Evolutionary conservation across 2,888 invertebrate species (phyloP).

Genomic region (Odiellus spinosus): DNA sequence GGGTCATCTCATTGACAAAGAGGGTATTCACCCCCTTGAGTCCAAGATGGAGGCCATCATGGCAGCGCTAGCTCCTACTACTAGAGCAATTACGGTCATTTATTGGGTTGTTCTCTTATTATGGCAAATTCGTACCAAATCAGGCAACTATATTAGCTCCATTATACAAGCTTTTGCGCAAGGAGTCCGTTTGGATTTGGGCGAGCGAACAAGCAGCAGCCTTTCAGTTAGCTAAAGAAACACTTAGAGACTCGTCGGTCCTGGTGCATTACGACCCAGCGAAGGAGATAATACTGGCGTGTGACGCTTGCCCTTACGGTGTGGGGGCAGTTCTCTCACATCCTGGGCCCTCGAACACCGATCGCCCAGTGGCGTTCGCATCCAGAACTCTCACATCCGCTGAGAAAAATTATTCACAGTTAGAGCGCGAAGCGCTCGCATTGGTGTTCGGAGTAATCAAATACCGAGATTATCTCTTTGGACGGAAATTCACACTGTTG

Average conservation of each 20-base stretch:
- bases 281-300: slow-evolving; percentile 24
- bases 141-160: slow-evolving; percentile 20
- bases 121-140: too few relatives aligned
- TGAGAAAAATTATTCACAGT: slow-evolving; percentile 19
- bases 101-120: slow-evolving; percentile 23
- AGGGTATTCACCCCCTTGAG: slow-evolving; percentile 19
- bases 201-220: slow-evolving; percentile 15
- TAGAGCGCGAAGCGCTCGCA: slow-evolving; percentile 25
- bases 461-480: slow-evolving; percentile 28
- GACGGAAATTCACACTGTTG: slow-evolving; percentile 28
- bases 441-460: slow-evolving; percentile 29
- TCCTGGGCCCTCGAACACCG: too few relatives aligned
- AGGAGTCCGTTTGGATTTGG: slow-evolving; percentile 17
- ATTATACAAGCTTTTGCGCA: slow-evolving; percentile 19
- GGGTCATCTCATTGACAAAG: slow-evolving; percentile 18
- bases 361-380: slow-evolving; percentile 23
- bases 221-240: slow-evolving; percentile 19
- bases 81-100: slow-evolving; percentile 22
- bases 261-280: slow-evolving; percentile 25
- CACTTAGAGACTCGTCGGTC: slow-evolving; percentile 19
- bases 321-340: slow-evolving; percentile 20
- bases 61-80: slow-evolving; percentile 20
- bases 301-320: slow-evolving; percentile 28
- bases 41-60: slow-evolving; percentile 21
- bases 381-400: slow-evolving; percentile 17